These are phyloP conservation scores for Chrysolina americana DNA, from an alignment of 2,888 invertebrate species.

Conservation along the genomic window DNA sequence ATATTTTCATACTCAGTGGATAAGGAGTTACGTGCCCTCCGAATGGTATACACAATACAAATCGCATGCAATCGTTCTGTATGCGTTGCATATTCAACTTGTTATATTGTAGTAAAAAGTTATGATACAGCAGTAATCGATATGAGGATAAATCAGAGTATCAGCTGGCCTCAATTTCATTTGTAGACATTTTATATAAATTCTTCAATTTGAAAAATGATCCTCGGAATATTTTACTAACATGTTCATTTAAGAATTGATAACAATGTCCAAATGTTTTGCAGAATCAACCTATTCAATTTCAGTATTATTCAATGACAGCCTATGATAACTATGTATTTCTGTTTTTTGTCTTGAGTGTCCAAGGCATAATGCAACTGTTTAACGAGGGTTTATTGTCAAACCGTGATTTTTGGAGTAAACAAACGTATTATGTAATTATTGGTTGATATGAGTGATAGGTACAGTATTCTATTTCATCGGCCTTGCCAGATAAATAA, in stretches of 20 bases:
- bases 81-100: no score
- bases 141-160: no score
- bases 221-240: neutral
- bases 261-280: neutral
- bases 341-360: neutral
- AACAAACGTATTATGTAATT: neutral
- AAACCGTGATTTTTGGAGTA: neutral
- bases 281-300: neutral
- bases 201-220: neutral
- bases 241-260: neutral
- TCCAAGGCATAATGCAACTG: neutral
- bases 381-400: neutral
- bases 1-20: no score
- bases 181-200: neutral
- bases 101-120: no score
- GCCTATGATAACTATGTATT: neutral
- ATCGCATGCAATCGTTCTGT: no score
- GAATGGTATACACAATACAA: no score
- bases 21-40: no score
- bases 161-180: no score
- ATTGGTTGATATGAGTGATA: neutral
- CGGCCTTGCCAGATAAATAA: no score
- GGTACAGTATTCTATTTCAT: no score
- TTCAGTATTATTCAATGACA: neutral
- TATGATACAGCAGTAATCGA: no score